A percentile compares a stretch with the other conserved stretches of the same genome.
These are phyloP conservation scores for Tretioscincus oriximinensis DNA, from an alignment of 2,113 vertebrate species.

Conservation along the genomic window DNA sequence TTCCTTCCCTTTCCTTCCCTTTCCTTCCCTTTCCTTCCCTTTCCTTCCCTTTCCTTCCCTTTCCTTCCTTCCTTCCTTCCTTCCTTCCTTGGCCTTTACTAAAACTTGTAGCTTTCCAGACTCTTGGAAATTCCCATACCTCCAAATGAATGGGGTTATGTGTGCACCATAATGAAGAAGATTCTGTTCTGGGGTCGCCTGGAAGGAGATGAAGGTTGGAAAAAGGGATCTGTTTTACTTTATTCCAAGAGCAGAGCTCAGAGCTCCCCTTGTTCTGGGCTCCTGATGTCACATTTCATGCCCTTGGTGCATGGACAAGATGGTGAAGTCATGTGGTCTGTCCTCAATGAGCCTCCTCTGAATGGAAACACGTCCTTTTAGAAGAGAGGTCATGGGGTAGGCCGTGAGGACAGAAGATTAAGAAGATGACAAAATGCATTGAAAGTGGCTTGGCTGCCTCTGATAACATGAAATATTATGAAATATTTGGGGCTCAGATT, in stretches of 20 bases:
- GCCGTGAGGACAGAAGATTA: slow-evolving; percentile 47
- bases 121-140: slow-evolving; percentile 53
- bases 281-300: slow-evolving; percentile 55
- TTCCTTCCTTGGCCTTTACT: slow-evolving; percentile 55
- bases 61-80: too few species aligned
- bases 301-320: slow-evolving; percentile 64
- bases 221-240: slow-evolving; percentile 47
- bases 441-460: too few species aligned
- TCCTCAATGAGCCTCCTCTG: slow-evolving; percentile 51
- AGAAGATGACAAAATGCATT: slow-evolving; percentile 13
- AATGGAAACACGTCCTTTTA: slow-evolving; percentile 63
- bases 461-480: too few species aligned
- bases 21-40: too few species aligned
- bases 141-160: slow-evolving; percentile 49
- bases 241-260: slow-evolving; percentile 62
- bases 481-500: too few species aligned
- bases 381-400: slow-evolving; percentile 58
- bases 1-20: too few species aligned
- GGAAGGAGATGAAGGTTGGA: slow-evolving; percentile 53
- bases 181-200: slow-evolving; percentile 55
- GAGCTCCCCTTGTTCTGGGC: slow-evolving; percentile 57
- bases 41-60: too few species aligned
- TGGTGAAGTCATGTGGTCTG: slow-evolving; percentile 66
- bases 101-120: slow-evolving; percentile 66
- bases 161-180: slow-evolving; percentile 64